phyloP scores from a whole-genome alignment of 2,888 invertebrate species.

The Andrena bucephala region DNA sequence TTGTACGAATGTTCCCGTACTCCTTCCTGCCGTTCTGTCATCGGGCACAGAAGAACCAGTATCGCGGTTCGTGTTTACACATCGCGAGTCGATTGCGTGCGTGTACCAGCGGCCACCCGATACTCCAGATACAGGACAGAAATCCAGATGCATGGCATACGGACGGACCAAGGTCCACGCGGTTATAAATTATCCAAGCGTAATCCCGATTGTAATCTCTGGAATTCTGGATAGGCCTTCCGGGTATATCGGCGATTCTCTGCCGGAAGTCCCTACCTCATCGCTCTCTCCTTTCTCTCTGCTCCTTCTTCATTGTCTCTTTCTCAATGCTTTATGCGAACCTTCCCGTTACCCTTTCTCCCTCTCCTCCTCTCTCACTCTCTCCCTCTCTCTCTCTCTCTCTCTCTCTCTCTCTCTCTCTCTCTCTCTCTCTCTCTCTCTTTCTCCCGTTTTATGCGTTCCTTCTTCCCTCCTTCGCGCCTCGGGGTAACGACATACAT shows the following conservation, averaged over 20 bases:
- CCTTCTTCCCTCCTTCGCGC: constrained; percentile 37
- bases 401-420: not conserved
- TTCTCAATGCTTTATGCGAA: too few species aligned
- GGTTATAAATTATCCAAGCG: constrained; percentile 64
- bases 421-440: not conserved
- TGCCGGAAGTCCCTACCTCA: constrained; percentile 46
- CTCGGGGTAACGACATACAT: constrained; percentile 66
- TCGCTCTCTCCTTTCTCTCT: constrained; percentile 8
- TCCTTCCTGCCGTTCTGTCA: constrained; percentile 35
- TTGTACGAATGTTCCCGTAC: constrained; percentile 44
- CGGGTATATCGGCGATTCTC: constrained; percentile 47
- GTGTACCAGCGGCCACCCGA: constrained; percentile 22
- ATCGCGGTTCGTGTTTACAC: constrained; percentile 39
- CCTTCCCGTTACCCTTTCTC: constrained; percentile 13
- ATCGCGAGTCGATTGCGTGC: constrained; percentile 44
- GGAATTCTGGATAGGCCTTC: constrained; percentile 48
- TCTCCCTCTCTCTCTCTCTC: not conserved
- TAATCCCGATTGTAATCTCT: constrained; percentile 61
- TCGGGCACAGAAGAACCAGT: constrained; percentile 42
- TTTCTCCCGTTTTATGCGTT: not conserved
- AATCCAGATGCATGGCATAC: constrained; percentile 51
- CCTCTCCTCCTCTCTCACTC: not conserved
- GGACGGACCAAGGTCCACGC: constrained; percentile 25
- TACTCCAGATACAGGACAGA: constrained; percentile 41
- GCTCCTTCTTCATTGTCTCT: constrained; percentile 4